Evolutionary conservation across 2,113 vertebrate species (phyloP), one percentile per base, ranked within the genome.

Genomic region (Thomomys bottae): DNA sequence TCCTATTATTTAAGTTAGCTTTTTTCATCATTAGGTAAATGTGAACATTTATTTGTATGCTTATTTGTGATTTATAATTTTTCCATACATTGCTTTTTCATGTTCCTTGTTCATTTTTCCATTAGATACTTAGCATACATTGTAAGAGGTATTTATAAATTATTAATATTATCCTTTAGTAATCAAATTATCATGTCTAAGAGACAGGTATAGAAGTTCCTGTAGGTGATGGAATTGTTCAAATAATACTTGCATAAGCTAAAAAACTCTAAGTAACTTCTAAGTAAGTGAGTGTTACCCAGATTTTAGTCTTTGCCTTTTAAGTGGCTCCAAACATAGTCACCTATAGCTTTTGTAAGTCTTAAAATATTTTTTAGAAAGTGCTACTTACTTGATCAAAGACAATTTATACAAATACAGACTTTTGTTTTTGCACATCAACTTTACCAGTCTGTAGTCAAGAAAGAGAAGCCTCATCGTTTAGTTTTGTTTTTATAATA

Each of bases 201-300:
- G 30, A 83, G 59, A 84, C 59, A 82, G 36, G 83, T 81, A 42
- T 36, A 90, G 77, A 85, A 88, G 30, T 92, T 81, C n/a, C 9
- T 68, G 9, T 17, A 40, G 34, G 8, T 9, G 63, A 26, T 67
- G 61, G 70, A 87, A 80, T 32, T 87, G 38, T 81, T 84, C 28
- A 89, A 92, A 76, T 15, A 30, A 8, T 66, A 87, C 81, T 83
- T 84, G 30, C 57, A 23, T 76, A 40, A 70, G 54, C 40, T 38
- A 78, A 66, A 23, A 83, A 79, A 78, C 38, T 20, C 30, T 77
- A 40, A 84, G 24, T 90, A 71, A 72, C 71, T 82, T 93, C 17
- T 59, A 88, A n/a, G n/a, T n/a, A n/a, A n/a, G 6, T n/a, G 18
- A 85, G 7, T 63, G 67, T 57, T 83, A 32, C 36, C 21, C 77